Evolutionary conservation across 2,113 vertebrate species (phyloP).

Genomic region (Lagenorhynchus albirostris): DNA sequence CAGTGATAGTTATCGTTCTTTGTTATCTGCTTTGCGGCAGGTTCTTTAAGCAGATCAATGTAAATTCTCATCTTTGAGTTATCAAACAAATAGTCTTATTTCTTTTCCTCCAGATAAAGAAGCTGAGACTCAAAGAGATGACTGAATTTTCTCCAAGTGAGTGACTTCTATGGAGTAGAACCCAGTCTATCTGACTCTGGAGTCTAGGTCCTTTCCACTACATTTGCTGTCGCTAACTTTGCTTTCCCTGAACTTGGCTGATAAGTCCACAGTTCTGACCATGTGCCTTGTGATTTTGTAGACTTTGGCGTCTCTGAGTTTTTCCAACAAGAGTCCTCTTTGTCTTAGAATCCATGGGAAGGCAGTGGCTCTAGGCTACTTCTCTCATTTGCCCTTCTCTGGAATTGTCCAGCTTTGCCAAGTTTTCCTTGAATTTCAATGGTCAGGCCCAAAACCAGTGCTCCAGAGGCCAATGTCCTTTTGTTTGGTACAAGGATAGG

Average conservation of each 20-base stretch:
- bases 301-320: not conserved
- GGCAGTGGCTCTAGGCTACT: not conserved
- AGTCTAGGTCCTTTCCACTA: not conserved
- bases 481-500: not conserved
- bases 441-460: not conserved
- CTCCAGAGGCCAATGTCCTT: not conserved
- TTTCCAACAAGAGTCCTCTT: not conserved
- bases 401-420: slow-evolving; percentile 7
- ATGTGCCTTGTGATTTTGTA: not conserved
- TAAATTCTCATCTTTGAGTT: not conserved
- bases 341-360: not conserved
- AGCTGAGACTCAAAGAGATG: not conserved
- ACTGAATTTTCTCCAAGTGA: not conserved
- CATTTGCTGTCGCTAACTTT: not conserved
- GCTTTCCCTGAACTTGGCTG: not conserved
- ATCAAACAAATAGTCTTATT: not conserved
- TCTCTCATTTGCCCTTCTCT: not conserved
- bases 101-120: not conserved
- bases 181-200: not conserved
- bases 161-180: not conserved
- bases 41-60: not conserved
- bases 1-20: not conserved
- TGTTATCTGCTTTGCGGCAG: not conserved
- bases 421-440: not conserved
- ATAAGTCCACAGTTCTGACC: not conserved